These are phyloP conservation scores for Parnassius smintheus DNA, from an alignment of 2,888 invertebrate species.

Conservation along the genomic window DNA sequence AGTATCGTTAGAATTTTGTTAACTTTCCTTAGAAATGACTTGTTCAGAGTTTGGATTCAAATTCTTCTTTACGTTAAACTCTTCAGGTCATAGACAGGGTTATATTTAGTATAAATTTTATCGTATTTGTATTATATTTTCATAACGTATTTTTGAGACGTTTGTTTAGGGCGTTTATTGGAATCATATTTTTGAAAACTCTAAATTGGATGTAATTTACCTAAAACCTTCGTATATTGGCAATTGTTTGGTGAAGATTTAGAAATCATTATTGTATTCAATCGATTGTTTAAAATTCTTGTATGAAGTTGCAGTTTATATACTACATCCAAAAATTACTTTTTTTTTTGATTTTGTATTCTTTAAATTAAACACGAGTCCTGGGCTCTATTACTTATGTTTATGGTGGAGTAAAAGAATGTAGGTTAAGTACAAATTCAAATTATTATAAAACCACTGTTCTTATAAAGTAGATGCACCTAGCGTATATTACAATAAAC, in stretches of 20 bases:
- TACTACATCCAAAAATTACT: slow-evolving; percentile 15
- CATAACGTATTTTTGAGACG: slow-evolving; percentile 80
- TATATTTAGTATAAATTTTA: slow-evolving; percentile 82
- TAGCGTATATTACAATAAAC: slow-evolving; percentile 79
- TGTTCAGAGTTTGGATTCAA: slow-evolving; percentile 72
- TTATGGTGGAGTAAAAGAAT: slow-evolving; percentile 59
- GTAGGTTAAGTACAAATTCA: slow-evolving; percentile 81
- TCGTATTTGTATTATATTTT: slow-evolving; percentile 81
- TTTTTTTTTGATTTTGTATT: slow-evolving; percentile 19
- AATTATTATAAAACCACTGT: slow-evolving; percentile 79
- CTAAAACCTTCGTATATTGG: slow-evolving; percentile 66
- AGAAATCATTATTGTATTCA: slow-evolving; percentile 26
- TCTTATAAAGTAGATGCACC: slow-evolving; percentile 80
- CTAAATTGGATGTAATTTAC: slow-evolving; percentile 73
- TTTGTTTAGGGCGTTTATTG: slow-evolving; percentile 78
- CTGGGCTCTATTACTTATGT: slow-evolving; percentile 50
- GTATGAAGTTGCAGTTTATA: slow-evolving; percentile 15
- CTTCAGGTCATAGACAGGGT: slow-evolving; percentile 82
- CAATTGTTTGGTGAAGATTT: slow-evolving; percentile 34
- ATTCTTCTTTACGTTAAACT: slow-evolving; percentile 65
- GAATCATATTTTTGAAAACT: slow-evolving; percentile 79
- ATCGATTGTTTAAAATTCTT: slow-evolving; percentile 40
- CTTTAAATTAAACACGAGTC: slow-evolving; percentile 23
- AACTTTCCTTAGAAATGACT: slow-evolving; percentile 63
- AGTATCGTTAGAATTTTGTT: slow-evolving; percentile 33